Evolutionary conservation across 2,797 vertebrate species (phyloP).

Genomic region (Oryzias dopingdopingensis): DNA sequence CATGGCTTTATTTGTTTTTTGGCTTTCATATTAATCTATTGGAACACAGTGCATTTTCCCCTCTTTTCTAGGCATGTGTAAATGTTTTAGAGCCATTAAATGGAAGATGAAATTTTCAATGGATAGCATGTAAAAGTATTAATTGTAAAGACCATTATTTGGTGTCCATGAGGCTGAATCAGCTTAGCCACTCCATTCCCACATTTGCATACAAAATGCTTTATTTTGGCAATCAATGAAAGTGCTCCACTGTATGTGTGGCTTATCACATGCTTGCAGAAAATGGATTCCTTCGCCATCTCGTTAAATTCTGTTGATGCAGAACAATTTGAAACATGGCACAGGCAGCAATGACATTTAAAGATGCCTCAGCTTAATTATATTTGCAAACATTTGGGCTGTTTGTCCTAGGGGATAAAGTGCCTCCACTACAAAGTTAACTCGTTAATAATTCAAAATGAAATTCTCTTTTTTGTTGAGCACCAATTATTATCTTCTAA

Average conservation of each 20-base stretch:
- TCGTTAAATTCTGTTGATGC: constrained; percentile 99
- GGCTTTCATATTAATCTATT: constrained; percentile 83
- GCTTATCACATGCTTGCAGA: constrained; percentile 99
- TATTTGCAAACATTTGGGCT: constrained; percentile 98
- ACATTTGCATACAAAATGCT: constrained; percentile 99
- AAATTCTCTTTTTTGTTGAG: constrained; percentile 75
- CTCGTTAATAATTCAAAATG: constrained; percentile 90
- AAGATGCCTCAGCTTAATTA: constrained; percentile 99
- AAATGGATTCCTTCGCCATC: constrained; percentile 99
- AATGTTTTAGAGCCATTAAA: constrained; percentile 85
- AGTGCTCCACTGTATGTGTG: constrained; percentile 98
- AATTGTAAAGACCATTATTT: constrained; percentile 89
- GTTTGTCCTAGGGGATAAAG: constrained; percentile 99
- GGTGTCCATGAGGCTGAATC: constrained; percentile 90
- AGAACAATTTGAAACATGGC: constrained; percentile 99
- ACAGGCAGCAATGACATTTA: constrained; percentile 99
- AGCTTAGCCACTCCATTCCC: constrained; percentile 98
- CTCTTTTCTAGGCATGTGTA: constrained; percentile 76
- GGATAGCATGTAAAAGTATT: constrained; percentile 84
- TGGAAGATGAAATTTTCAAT: constrained; percentile 83
- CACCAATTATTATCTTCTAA: constrained; percentile 83
- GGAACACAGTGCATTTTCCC: constrained; percentile 69
- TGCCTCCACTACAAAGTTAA: constrained; percentile 99
- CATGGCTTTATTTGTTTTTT: constrained; percentile 82
- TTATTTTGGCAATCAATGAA: constrained; percentile 99